Base-by-base conservation (phyloP, 2,888 invertebrate species). In the Rosalia funebris region DNA sequence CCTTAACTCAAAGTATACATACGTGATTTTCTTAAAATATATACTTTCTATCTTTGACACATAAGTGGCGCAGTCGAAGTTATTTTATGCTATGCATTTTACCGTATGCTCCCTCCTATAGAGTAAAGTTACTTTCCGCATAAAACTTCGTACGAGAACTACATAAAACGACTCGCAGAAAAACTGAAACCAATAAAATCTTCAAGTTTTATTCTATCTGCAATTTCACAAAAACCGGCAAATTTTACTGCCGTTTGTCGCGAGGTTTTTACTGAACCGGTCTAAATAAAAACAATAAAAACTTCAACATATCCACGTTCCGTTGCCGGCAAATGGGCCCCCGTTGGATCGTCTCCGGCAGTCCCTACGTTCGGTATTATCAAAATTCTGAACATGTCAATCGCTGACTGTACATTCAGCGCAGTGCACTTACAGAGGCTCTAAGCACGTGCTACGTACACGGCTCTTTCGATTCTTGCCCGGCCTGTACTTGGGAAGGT, bases 371-470 rank as follows among this genome's bases (percentile, higher is more conserved):
- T 60, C 59, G 41, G 55, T 57, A 50, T 59, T 74, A 77, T 77
- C 76, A 77, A 75, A 75, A 78, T 78, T 76, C 77, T 74, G 75
- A 71, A 77, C 77, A 74, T 77, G 77, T 73, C 76, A 76, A 76
- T 75, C 71, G 73, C 69, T 64, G 67, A 60, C 59, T 46, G 75
- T 75, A 76, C 74, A 75, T 58, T 73, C 75, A 11, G 39, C 31
- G 62, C 54, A 50, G 50, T 62, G 57, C 66, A 62, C 63, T 69
- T 65, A 68, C 70, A 68, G 62, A 58, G 64, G 57, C 61, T 58
- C 58, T 58, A 59, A 74, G 71, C 74, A 75, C 75, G 74, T 75
- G 75, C 72, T 70, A 44, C 73, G 73, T 76, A 76, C 76, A 74
- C 77, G 78, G 77, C 72, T 68, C 76, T 75, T 45, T 36, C 41